Conservation (phyloP, 2,113 vertebrate genomes). For the Garra rufa region DNA sequence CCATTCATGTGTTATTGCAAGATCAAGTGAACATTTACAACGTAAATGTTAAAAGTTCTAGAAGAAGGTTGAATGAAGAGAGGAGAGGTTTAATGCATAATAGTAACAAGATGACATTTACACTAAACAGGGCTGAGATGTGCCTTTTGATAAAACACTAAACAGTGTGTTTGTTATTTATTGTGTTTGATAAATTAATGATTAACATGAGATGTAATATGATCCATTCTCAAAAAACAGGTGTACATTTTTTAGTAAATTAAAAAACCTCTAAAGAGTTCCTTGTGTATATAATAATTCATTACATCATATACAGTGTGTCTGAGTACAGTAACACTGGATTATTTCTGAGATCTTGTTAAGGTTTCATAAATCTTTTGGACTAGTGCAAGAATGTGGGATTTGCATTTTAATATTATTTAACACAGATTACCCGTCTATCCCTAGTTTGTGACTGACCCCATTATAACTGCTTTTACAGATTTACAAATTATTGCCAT, state of each 20-base stretch:
- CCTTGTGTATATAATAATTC: neutral
- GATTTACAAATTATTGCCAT: neutral
- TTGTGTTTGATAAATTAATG: neutral
- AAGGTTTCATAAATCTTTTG: neutral
- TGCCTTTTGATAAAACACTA: neutral
- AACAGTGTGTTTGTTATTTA: neutral
- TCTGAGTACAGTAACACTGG: neutral
- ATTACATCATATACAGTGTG: neutral
- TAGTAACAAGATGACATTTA: neutral
- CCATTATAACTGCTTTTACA: neutral
- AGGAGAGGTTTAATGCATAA: neutral
- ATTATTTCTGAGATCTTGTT: neutral
- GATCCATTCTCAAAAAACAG: neutral
- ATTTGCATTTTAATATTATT: constrained; percentile 23
- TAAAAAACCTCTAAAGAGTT: constrained; percentile 8
- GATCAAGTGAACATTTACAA: neutral
- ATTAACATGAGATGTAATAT: neutral
- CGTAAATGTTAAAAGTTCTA: neutral
- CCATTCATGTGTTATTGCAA: neutral
- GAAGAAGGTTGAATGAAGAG: neutral
- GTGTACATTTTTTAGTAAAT: constrained; percentile 22
- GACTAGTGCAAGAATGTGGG: constrained; percentile 10
- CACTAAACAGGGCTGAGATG: neutral
- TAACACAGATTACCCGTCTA: constrained; percentile 8
- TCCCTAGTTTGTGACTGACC: neutral